Base-by-base conservation (phyloP, 2,797 vertebrate genomes). In the Squalus acanthias region DNA sequence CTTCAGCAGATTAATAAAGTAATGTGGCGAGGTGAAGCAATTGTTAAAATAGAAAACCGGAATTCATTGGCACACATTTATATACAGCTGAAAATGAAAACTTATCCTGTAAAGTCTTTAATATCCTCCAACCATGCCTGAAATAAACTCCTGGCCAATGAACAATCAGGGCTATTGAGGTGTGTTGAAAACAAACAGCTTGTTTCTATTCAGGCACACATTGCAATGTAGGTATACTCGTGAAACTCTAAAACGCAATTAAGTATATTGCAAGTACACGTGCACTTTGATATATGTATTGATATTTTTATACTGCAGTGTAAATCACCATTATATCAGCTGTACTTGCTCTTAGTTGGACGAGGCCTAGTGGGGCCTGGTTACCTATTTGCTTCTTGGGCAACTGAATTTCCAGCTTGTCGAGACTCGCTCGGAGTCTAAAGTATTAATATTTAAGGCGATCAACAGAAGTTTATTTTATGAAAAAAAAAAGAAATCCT, bases 1-100 rank as follows among this genome's bases (percentile, higher is more conserved):
- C 70, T 17, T 76, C 69, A 29, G 29, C 50, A 74, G 94, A 95
- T 95, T 95, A 74, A 76, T 95, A 33, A 95, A 95, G 94, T 29
- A 60, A 57, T 72, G 67, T 22, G 53, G 50, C 39, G 22, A 70
- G 50, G 70, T 57, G 94, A 72, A 76, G 46, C 24, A 57, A 95
- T 74, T 57, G 94, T 95, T 95, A 95, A 95, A 60, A 74, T 57
- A n/a, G 26, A 57, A 69, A 39, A 22, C 65, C 92, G 69, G 94
- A n/a, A 60, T n/a, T 57, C 50, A 76, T 60, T 95, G 94, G 46
- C 53, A 22, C 94, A 95, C 4, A 95, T 57, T 22, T 74, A 74
- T 57, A 57, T 33, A 76, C 72, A 57, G 94, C 29, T 76, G 94
- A 74, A 72, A 95, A 53, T 20, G 13, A 72, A 76, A 95, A n/a